Base-by-base conservation (phyloP, 1,140 invertebrate species). In the Frieseomelitta varia region DNA sequence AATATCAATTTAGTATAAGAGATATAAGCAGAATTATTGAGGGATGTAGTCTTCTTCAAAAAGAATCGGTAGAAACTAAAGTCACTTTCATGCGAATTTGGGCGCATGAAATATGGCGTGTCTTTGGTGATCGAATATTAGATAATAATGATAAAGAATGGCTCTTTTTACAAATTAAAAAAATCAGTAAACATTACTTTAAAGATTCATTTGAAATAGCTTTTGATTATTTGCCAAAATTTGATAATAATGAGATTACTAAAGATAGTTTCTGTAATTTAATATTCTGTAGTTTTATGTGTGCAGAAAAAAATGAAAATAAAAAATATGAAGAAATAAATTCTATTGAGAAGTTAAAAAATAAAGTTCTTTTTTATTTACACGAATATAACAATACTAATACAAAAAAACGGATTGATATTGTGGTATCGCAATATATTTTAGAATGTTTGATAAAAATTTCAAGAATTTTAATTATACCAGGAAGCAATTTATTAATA, bases 21-120 rank as follows among this genome's bases (percentile, higher is more conserved):
- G 96, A 96, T 79, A 95, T 97, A 84, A 94, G 95, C 27, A 91
- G 95, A 82, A 95, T 97, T 2, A 95, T 97, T 63, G 95, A 95
- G 74, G 97, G 97, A 15, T 96, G 96, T 80, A 94, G 96, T 47
- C 93, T 97, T 11, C 95, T 97, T 63, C 95, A 95, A 53, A 97
- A 97, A 90, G 96, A 96, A 71, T 96, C 96, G 19, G 95, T 96
- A 12, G 96, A 96, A 82, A 95, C 92, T 53, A 95, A 95, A 89
- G 77, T 93, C 55, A 92, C 91, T 4, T 92, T 95, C 19, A 87
- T 94, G 87, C 96, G 96, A 65, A 92, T 97, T 6, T 97, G 97
- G 97, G 95, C 96, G 11, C 97, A 97, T 91, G 97, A 97, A 95
- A 94, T 96, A 0, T 95, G 96, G 91, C 94, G 97, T 63, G 96